These are phyloP conservation scores for Esox lucius DNA, from an alignment of 2,797 vertebrate species.

Conservation along the genomic window DNA sequence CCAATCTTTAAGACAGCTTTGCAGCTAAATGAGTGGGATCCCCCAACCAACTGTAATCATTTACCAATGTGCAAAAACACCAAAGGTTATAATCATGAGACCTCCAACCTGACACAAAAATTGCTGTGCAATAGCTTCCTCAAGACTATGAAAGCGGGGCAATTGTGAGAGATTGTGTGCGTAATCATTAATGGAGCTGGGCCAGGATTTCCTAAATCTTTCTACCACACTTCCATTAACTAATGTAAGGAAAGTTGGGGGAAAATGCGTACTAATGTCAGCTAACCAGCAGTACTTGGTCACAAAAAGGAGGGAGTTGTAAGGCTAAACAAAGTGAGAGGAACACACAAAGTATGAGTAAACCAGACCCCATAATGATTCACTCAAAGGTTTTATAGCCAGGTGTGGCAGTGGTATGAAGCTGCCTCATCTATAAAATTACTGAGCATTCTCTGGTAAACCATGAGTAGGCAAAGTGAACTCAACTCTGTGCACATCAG, in stretches of 20 bases:
- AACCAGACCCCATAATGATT: not conserved
- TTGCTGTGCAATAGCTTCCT: constrained; percentile 18
- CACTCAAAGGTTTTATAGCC: not conserved
- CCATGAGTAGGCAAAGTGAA: not conserved
- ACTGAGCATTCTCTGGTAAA: not conserved
- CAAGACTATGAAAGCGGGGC: constrained; percentile 29
- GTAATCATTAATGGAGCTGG: constrained; percentile 19
- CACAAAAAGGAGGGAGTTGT: no score
- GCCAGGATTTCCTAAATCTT: not conserved
- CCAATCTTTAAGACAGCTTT: not conserved
- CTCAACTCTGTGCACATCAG: not conserved
- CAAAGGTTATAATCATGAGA: constrained; percentile 3
- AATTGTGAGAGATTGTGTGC: constrained; percentile 3
- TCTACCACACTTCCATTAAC: not conserved
- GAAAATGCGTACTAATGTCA: no score
- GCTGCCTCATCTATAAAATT: not conserved
- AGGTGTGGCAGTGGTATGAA: not conserved
- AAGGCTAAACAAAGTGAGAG: not conserved
- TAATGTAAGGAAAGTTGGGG: no score
- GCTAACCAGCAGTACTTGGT: no score
- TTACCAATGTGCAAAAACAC: constrained; percentile 22
- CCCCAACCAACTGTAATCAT: constrained; percentile 25
- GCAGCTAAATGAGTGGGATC: not conserved
- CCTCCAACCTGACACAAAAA: not conserved
- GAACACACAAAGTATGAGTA: not conserved